phyloP scores from a whole-genome alignment of 2,113 vertebrate species.

The Phrynocephalus versicolor region DNA sequence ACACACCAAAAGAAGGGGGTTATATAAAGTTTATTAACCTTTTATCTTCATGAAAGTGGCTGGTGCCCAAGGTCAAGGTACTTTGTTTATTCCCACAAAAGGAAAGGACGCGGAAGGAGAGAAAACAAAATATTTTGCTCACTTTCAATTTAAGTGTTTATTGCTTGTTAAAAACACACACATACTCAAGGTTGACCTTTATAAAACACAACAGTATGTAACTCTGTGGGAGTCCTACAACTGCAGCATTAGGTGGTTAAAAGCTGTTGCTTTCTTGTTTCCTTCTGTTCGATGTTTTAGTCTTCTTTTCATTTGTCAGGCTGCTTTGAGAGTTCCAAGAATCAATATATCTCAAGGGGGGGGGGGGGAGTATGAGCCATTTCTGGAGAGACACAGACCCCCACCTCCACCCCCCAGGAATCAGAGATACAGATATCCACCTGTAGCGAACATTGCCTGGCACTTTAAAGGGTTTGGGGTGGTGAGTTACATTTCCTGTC shows the following conservation, averaged over 20 bases:
- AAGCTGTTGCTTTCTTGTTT: background rate
- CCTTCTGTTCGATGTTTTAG: background rate
- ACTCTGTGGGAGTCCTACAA: conserved; percentile 12
- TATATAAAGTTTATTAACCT: conserved; percentile 34
- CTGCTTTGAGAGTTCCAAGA: conserved; percentile 18
- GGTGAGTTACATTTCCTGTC: background rate
- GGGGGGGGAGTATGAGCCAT: background rate
- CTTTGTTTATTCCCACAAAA: conserved; percentile 44
- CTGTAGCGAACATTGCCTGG: background rate
- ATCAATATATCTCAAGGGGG: conserved; percentile 9
- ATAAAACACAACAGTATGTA: conserved; percentile 22
- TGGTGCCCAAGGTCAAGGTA: conserved; percentile 29
- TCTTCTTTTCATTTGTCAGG: conserved; percentile 10
- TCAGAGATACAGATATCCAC: background rate
- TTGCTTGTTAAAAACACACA: conserved; percentile 22
- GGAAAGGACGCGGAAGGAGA: background rate
- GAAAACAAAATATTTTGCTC: conserved; percentile 44
- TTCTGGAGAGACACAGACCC: background rate
- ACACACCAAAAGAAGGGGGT: background rate
- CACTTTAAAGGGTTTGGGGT: background rate
- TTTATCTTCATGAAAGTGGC: conserved; percentile 42
- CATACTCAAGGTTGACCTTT: conserved; percentile 30
- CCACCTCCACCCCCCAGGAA: conserved; percentile 1
- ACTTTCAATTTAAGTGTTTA: conserved; percentile 45
- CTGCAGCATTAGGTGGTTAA: background rate